Conservation (phyloP, 2,888 invertebrate species). For the Acanthoscelides obtectus region DNA sequence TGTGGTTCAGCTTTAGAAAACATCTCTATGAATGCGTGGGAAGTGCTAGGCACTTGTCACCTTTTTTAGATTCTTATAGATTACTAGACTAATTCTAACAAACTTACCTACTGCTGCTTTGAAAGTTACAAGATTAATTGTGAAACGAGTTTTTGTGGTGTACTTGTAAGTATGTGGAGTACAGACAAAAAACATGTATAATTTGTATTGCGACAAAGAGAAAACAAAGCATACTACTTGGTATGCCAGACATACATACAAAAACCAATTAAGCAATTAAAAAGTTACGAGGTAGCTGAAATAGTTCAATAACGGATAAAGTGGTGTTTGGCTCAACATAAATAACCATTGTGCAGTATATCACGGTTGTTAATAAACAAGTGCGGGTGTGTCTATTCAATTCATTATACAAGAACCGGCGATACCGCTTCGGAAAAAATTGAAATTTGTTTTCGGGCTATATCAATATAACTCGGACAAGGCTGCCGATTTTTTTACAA, state of each 20-base stretch:
- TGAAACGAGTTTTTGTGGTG: too few relatives aligned
- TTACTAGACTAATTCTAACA: too few relatives aligned
- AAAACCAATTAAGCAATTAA: neutral
- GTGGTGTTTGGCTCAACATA: neutral
- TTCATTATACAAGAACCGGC: neutral
- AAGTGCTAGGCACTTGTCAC: too few relatives aligned
- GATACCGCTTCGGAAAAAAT: constrained; percentile 5
- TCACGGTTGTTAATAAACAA: constrained; percentile 3
- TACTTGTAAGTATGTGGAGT: too few relatives aligned
- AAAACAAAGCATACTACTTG: neutral
- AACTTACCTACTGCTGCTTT: too few relatives aligned
- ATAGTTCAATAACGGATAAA: neutral
- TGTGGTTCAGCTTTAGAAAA: too few relatives aligned
- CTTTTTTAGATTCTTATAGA: too few relatives aligned
- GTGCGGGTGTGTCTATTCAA: constrained; percentile 11
- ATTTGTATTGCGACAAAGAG: neutral
- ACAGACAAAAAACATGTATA: neutral
- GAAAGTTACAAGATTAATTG: too few relatives aligned
- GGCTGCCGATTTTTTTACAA: constrained; percentile 25
- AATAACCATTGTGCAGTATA: neutral
- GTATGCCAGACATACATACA: neutral
- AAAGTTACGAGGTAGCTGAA: neutral
- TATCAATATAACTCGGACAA: constrained; percentile 26
- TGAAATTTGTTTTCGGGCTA: constrained; percentile 24
- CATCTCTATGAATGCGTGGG: too few relatives aligned